Evolutionary conservation across 2,113 vertebrate species (phyloP).

Genomic region (Pristiophorus japonicus): DNA sequence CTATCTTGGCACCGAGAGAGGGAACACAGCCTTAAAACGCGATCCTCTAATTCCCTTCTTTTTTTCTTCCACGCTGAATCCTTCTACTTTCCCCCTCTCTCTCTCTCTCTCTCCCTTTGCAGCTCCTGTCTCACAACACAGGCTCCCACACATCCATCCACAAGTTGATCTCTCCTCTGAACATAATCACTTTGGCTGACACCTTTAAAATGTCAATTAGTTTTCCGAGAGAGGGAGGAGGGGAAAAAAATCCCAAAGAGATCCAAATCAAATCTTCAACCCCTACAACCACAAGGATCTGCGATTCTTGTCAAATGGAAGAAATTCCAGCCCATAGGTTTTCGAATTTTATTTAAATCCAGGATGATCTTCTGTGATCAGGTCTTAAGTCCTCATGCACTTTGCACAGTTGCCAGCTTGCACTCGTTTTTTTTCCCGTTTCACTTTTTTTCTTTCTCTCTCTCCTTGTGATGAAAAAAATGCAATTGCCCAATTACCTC

Average conservation of each 20-base stretch:
- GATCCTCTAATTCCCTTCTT: not conserved
- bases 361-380: not conserved
- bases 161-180: conserved; percentile 17
- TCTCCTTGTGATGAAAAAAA: conserved; percentile 61
- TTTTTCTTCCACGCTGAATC: not conserved
- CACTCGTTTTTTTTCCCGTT: not conserved
- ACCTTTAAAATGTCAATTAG: conserved; percentile 22
- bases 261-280: not conserved
- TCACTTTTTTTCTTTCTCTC: conserved; percentile 42
- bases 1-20: not conserved
- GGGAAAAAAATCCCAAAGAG: not conserved
- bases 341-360: not conserved
- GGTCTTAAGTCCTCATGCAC: not conserved
- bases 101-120: not conserved
- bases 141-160: conserved; percentile 4
- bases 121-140: no score
- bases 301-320: not conserved
- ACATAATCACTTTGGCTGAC: conserved; percentile 16
- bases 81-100: not conserved
- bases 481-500: conserved; percentile 78
- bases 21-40: not conserved
- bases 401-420: not conserved
- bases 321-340: not conserved
- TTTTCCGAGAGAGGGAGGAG: not conserved
- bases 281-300: not conserved